Evolutionary conservation across 1,140 invertebrate species (phyloP).

Genomic region (Zaprionus gabonicus): DNA sequence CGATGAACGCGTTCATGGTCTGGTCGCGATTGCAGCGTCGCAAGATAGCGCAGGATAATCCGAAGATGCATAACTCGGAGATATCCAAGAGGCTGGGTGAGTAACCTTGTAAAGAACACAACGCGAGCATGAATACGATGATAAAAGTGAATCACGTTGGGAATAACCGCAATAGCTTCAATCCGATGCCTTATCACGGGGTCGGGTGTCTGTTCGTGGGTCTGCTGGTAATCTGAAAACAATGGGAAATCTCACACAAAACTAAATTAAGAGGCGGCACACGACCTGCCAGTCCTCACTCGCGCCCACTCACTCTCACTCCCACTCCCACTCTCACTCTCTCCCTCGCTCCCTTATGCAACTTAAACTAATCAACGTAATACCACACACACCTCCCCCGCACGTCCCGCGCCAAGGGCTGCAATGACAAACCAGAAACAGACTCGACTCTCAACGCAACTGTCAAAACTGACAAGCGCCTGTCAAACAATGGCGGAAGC

Average conservation of each 20-base stretch:
- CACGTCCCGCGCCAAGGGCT: neutral
- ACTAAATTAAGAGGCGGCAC: constrained; percentile 81
- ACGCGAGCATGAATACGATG: neutral
- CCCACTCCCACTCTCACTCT: neutral
- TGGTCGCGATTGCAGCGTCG: constrained; percentile 94
- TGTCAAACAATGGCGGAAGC: constrained; percentile 70
- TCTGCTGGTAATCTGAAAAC: constrained; percentile 68
- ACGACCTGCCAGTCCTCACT: constrained; percentile 75
- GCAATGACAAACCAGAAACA: constrained; percentile 79
- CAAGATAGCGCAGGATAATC: constrained; percentile 98
- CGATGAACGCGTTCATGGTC: constrained; percentile 93
- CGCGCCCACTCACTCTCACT: constrained; percentile 32
- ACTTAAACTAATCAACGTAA: constrained; percentile 80
- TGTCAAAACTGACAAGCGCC: constrained; percentile 78
- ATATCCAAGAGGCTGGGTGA: constrained; percentile 97
- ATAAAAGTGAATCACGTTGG: neutral
- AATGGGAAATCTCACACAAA: constrained; percentile 68
- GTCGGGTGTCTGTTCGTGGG: constrained; percentile 11
- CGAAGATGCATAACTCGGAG: constrained; percentile 99
- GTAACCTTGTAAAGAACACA: constrained; percentile 65
- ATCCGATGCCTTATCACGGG: constrained; percentile 15
- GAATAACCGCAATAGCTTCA: constrained; percentile 17
- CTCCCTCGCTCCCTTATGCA: constrained; percentile 43
- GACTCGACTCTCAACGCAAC: constrained; percentile 64
- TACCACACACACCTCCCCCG: constrained; percentile 24